Evolutionary conservation across 1,140 invertebrate genomes (phyloP), one percentile per base, ranked within the genome.

Genomic region (Drosophila trapezifrons): DNA sequence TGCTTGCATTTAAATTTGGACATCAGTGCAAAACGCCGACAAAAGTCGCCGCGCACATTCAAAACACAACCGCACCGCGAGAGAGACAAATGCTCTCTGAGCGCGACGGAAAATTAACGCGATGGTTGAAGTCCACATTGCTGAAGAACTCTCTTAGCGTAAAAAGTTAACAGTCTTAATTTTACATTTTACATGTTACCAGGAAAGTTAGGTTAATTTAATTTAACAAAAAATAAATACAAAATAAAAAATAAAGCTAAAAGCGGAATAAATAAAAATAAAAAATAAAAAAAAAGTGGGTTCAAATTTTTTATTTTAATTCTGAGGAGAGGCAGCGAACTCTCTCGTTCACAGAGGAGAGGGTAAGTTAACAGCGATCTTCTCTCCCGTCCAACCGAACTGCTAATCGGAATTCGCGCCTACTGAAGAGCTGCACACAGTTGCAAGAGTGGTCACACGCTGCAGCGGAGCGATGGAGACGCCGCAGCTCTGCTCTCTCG

Each of bases 31-130:
- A 76, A 85, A 82, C 64, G 69, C 71, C 77, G 72, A 74, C 77
- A 56, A 74, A 40, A 60, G 12, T 37, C 71, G 58, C 70, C 59
- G 43, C 78, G 46, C 64, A 47, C 57, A 58, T 47, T 37, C 60
- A 56, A 83, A 83, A 89, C 80, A 84, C 83, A 69, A 87, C 80
- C 77, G 74, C 84, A 89, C 76, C 69, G 67, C 62, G 59, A 87
- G 78, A 64, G 56, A 40, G 32, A 20, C 52, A 12, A 55, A 54
- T 54, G 13, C 51, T 54, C 51, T 54, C 49, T 52, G 32, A 37
- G 51, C 29, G 29, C 51, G 51, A n/a, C 29, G 29, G 7, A 18
- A 32, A 8, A 32, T 9, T 8, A 51, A 51, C 12, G 49, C 49
- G 17, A 18, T 27, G n/a, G n/a, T n/a, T n/a, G n/a, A n/a, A n/a